Evolutionary conservation across 2,113 vertebrate species (phyloP), one percentile per base, ranked within the genome.

Genomic region (Eolophus roseicapilla): DNA sequence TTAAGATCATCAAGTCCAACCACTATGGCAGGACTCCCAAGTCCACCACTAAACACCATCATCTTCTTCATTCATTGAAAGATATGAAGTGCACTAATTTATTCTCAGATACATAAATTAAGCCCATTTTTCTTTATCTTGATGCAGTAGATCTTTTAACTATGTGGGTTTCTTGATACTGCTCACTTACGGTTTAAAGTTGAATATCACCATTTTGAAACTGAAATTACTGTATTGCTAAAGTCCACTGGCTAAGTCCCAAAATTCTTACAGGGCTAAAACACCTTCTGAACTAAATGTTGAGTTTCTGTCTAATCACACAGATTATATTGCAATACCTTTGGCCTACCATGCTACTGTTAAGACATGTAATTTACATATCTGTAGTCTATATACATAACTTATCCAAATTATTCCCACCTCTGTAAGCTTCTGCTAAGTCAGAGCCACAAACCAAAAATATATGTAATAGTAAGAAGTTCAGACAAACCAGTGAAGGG

Each of bases 401-500:
- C n/a, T 76, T 68, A 64, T 52, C 31, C 28, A 76, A 82, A 77
- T 52, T 33, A 75, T 39, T 86, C 55, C 53, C 33, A 68, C 15
- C 14, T 69, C 52, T 49, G 15, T 24, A 89, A 82, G 37, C 25
- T 25, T 78, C 46, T 71, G 53, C 81, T 63, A 55, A 33, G 78
- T 29, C 31, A 75, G 35, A 95, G 11, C 14, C 62, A 55, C 49
- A 73, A 62, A 85, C 11, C 23, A 87, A 53, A 86, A 63, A 41
- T 39, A 86, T 27, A 89, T 1, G 1, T 73, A 95, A 73, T 3
- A 82, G 44, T 46, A 25, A 90, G 68, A 93, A 96, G 55, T 85
- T 94, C 86, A 95, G 81, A 98, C 98, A 93, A 96, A 98, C 98
- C 98, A 98, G 92, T 52, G 98, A 97, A 75, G 98, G 98, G 52